Conservation (phyloP, 2,113 vertebrate genomes). For the Cavia porcellus region DNA sequence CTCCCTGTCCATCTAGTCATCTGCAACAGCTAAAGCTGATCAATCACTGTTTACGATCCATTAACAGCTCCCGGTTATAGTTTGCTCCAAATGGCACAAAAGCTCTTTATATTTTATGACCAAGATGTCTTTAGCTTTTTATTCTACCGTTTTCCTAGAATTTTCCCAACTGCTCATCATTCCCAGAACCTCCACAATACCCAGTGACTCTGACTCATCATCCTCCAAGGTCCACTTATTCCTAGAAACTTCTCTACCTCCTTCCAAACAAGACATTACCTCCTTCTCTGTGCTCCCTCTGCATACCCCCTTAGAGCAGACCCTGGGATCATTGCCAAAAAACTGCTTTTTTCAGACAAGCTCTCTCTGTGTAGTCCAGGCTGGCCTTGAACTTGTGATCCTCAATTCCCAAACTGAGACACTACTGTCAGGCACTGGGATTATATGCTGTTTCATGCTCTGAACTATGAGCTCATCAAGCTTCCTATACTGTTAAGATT, state of each 20-base stretch:
- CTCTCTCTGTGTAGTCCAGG: not conserved
- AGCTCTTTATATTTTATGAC: slow-evolving; percentile 16
- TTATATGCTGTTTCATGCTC: not conserved
- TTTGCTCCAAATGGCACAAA: not conserved
- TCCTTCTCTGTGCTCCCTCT: not conserved
- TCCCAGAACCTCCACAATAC: not conserved
- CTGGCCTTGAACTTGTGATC: not conserved
- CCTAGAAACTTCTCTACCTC: not conserved
- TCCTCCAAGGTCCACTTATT: not conserved
- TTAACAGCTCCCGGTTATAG: not conserved
- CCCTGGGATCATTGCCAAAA: not conserved
- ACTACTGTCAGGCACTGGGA: not conserved
- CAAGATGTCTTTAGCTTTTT: slow-evolving; percentile 5
- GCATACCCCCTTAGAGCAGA: not conserved
- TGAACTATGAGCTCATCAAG: not conserved
- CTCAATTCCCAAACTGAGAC: not conserved
- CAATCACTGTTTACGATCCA: not conserved
- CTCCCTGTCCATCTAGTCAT: not conserved
- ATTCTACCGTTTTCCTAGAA: not conserved
- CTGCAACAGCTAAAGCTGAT: not conserved
- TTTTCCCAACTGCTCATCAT: not conserved
- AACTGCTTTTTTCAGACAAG: not conserved
- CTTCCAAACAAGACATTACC: not conserved
- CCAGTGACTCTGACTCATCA: not conserved
- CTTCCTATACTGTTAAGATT: slow-evolving; percentile 6